Evolutionary conservation across 2,797 vertebrate species (phyloP).

Genomic region (Heteromormyrus szaboi): DNA sequence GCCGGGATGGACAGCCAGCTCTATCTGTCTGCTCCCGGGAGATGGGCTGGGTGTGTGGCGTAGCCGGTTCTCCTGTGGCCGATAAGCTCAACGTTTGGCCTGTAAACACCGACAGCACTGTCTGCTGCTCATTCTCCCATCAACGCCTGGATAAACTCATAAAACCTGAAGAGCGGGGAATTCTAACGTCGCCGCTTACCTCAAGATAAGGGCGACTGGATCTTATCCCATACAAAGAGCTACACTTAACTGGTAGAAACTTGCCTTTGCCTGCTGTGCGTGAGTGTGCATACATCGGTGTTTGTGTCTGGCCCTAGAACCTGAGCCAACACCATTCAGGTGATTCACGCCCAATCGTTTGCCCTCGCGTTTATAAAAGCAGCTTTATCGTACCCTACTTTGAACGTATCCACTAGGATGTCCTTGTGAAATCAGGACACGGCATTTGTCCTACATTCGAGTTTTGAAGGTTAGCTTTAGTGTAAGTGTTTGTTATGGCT

Average conservation of each 20-base stretch:
- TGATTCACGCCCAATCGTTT: neutral
- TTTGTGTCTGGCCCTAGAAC: neutral
- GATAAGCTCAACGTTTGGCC: constrained; percentile 54
- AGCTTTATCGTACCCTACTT: neutral
- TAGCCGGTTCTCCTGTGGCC: constrained; percentile 54
- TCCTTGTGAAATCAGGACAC: neutral
- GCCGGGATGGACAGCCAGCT: constrained; percentile 34
- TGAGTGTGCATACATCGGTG: neutral
- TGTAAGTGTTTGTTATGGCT: neutral
- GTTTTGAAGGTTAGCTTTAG: neutral
- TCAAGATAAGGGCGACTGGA: constrained; percentile 38
- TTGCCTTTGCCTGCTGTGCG: neutral
- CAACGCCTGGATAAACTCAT: constrained; percentile 28
- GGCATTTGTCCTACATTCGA: neutral
- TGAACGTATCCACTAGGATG: neutral
- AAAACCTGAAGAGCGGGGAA: constrained; percentile 34
- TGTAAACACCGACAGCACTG: constrained; percentile 57
- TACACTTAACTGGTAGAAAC: neutral
- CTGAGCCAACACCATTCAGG: neutral
- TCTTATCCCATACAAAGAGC: constrained; percentile 21
- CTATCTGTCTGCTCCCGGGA: constrained; percentile 41
- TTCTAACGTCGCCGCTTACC: constrained; percentile 27
- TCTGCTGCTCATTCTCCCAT: constrained; percentile 44
- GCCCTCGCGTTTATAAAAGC: neutral
- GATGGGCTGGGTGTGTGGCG: constrained; percentile 36